phyloP scores from a whole-genome alignment of 2,888 invertebrate species.

The Orthonychiurus folsomi region DNA sequence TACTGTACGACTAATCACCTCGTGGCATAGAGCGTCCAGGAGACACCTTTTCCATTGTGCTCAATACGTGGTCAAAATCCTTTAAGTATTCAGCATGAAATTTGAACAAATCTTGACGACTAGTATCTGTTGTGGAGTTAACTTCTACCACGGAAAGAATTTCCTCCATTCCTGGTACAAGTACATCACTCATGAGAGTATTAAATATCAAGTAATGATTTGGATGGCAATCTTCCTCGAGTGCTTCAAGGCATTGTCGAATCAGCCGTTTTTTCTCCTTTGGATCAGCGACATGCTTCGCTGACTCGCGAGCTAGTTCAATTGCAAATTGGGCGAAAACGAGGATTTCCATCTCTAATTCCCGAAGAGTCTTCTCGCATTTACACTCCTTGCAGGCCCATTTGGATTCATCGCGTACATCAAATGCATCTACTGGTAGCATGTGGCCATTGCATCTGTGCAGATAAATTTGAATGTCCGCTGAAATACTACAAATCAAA shows the following conservation, averaged over 20 bases:
- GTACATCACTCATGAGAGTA: neutral
- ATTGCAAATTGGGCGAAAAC: neutral
- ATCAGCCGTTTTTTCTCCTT: neutral
- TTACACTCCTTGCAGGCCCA: neutral
- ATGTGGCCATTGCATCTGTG: neutral
- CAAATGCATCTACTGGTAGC: neutral
- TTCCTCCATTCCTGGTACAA: neutral
- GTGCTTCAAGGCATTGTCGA: neutral
- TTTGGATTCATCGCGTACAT: neutral
- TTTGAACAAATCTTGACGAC: neutral
- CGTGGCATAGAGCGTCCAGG: neutral
- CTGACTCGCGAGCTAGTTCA: neutral
- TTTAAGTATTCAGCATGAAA: neutral
- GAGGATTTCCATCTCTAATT: neutral
- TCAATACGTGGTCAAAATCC: neutral
- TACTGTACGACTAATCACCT: neutral
- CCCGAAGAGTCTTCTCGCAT: neutral
- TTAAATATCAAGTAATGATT: neutral
- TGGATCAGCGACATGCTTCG: no score
- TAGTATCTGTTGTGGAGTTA: neutral
- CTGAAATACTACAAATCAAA: neutral
- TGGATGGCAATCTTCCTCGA: neutral
- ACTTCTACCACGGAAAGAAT: neutral
- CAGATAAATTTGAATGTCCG: no score
- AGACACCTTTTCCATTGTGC: neutral